Conservation (phyloP, 1,140 invertebrate genomes). For the Drosophila nikananu region DNA sequence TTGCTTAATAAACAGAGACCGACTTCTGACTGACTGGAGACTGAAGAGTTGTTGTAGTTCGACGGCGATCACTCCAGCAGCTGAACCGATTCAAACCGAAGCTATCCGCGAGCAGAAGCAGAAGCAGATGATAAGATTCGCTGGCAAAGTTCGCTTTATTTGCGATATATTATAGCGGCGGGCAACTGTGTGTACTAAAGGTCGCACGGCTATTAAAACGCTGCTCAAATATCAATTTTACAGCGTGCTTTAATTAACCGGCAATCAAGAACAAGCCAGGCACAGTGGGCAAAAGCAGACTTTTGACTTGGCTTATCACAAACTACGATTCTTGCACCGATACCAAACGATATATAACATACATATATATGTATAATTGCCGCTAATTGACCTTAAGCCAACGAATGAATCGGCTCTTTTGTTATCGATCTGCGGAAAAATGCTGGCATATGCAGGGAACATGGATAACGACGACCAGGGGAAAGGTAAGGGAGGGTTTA, state of each 20-base stretch:
- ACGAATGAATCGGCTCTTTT: constrained; percentile 26
- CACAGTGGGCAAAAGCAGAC: constrained; percentile 17
- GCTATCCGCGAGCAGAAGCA: constrained; percentile 16
- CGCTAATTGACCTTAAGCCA: constrained; percentile 49
- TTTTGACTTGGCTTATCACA: constrained; percentile 40
- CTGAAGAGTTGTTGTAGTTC: constrained; percentile 13
- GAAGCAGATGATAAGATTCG: constrained; percentile 32
- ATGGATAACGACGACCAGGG: constrained; percentile 4
- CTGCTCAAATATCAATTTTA: constrained; percentile 52
- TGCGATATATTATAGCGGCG: constrained; percentile 25
- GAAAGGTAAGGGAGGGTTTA: not conserved
- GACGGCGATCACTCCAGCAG: constrained; percentile 11
- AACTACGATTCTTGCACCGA: not conserved
- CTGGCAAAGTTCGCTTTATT: constrained; percentile 34
- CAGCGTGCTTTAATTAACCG: constrained; percentile 38
- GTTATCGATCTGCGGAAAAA: constrained; percentile 23
- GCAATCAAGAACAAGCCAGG: constrained; percentile 15
- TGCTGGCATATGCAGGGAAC: constrained; percentile 8
- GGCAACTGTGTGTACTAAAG: constrained; percentile 36
- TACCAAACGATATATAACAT: constrained; percentile 26
- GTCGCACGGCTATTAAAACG: constrained; percentile 35
- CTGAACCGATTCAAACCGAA: constrained; percentile 23
- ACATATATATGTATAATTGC: constrained; percentile 30
- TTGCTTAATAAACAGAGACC: constrained; percentile 9
- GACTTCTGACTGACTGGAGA: constrained; percentile 17